These are phyloP conservation scores for Drosophila setosimentum DNA, from an alignment of 2,888 invertebrate genomes.

Conservation along the genomic window DNA sequence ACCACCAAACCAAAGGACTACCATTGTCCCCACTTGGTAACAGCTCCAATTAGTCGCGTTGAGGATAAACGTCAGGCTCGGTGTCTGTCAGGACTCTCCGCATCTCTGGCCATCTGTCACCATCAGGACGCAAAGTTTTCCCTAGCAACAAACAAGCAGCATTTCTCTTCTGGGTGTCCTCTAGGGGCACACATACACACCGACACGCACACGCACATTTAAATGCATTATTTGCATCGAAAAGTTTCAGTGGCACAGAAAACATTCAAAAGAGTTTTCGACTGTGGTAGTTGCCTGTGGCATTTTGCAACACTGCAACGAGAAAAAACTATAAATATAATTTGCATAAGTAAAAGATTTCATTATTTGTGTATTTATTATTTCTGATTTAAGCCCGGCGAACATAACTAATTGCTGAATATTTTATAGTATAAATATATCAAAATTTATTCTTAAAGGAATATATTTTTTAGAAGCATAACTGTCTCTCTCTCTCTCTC, in stretches of 20 bases:
- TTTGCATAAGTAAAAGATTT: background rate
- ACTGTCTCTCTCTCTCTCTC: background rate
- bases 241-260: slow-evolving; percentile 14
- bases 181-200: background rate
- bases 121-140: slow-evolving; percentile 43
- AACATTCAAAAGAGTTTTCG: slow-evolving; percentile 16
- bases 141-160: slow-evolving; percentile 4
- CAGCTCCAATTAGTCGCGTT: slow-evolving; percentile 53
- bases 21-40: slow-evolving; percentile 12
- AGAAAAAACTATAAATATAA: background rate
- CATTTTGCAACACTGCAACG: slow-evolving; percentile 15
- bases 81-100: slow-evolving; percentile 27
- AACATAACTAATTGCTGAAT: background rate
- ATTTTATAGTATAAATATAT: background rate
- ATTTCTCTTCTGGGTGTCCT: slow-evolving; percentile 5
- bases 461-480: background rate
- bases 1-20: slow-evolving; percentile 1
- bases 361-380: background rate
- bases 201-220: slow-evolving; percentile 1
- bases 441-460: background rate
- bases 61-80: slow-evolving; percentile 37
- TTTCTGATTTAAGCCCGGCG: background rate
- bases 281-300: background rate
- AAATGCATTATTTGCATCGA: slow-evolving; percentile 26
- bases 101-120: slow-evolving; percentile 48